Conservation (phyloP, 2,113 vertebrate species). For the Nipponia nippon region DNA sequence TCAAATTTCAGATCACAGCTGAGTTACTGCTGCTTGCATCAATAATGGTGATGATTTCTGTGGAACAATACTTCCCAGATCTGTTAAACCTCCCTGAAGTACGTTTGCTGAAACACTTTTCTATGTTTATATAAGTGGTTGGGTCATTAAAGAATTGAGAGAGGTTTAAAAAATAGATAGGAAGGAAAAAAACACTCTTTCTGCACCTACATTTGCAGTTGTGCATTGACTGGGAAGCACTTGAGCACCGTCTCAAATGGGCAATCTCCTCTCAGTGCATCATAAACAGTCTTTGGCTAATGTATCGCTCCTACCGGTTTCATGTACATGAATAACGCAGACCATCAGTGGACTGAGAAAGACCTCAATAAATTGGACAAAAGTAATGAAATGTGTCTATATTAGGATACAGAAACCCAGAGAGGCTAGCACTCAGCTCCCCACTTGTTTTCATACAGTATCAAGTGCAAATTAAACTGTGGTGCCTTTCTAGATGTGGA, state of each 20-base stretch:
- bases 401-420: neutral
- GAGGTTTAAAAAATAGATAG: neutral
- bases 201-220: neutral
- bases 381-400: conserved; percentile 21
- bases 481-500: neutral
- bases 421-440: neutral
- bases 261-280: neutral
- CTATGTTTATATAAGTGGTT: neutral
- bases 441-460: neutral
- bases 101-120: neutral
- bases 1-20: neutral
- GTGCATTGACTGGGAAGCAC: neutral
- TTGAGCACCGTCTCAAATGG: neutral
- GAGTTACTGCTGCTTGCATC: neutral
- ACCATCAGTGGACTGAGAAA: neutral
- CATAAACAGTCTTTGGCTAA: neutral
- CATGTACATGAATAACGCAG: neutral
- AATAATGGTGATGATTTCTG: neutral
- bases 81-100: neutral
- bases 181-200: neutral
- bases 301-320: neutral
- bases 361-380: neutral
- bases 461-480: conserved; percentile 10
- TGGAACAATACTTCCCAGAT: neutral
- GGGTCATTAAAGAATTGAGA: conserved; percentile 18